phyloP scores from a whole-genome alignment of 2,888 invertebrate species.

The Drosophila nr. medialis region DNA sequence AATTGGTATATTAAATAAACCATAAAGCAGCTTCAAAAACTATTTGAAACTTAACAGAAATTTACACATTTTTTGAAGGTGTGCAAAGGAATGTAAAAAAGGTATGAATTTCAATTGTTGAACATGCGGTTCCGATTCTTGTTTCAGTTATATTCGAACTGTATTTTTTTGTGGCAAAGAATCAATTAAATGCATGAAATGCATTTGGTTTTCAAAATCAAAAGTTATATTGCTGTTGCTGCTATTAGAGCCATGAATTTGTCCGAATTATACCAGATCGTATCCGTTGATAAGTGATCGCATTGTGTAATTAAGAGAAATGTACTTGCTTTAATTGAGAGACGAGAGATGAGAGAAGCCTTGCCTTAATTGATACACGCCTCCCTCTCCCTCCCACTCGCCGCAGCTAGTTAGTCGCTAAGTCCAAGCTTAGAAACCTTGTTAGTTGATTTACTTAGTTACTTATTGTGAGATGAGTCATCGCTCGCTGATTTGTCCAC shows the following conservation, averaged over 20 bases:
- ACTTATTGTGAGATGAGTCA: constrained; percentile 29
- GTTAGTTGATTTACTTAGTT: constrained; percentile 33
- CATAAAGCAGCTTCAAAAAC: constrained; percentile 22
- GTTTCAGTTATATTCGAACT: background rate
- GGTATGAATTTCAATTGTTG: too few relatives aligned
- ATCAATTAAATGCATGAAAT: background rate
- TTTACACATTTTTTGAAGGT: background rate
- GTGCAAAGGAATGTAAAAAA: background rate
- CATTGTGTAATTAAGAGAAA: constrained; percentile 12
- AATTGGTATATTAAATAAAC: too few relatives aligned
- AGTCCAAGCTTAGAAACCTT: constrained; percentile 31
- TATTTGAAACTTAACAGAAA: too few relatives aligned
- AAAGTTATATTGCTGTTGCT: background rate
- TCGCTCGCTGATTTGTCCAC: constrained; percentile 16
- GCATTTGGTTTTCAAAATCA: background rate
- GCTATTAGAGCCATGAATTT: background rate
- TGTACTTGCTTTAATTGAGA: constrained; percentile 37
- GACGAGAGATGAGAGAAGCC: constrained; percentile 20
- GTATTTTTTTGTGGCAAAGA: background rate
- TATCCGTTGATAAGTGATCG: constrained; percentile 6
- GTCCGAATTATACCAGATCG: background rate
- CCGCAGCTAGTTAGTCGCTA: constrained; percentile 23
- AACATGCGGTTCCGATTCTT: background rate
- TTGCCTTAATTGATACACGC: constrained; percentile 48
- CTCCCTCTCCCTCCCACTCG: constrained; percentile 23